Conservation (phyloP, 2,888 invertebrate species). For the Xanthorhoe spadicearia region DNA sequence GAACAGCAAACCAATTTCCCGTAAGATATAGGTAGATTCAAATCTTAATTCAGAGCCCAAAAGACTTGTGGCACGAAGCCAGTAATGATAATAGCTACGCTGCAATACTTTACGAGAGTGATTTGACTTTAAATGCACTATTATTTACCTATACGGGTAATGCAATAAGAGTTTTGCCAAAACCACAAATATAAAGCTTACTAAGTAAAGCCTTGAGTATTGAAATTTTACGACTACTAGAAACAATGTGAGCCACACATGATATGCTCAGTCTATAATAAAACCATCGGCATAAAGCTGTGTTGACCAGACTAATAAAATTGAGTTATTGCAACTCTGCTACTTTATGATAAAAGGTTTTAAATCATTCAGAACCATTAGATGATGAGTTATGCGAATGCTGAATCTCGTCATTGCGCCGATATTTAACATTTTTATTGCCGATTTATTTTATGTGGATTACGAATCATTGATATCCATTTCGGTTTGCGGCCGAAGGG, state of each 20-base stretch:
- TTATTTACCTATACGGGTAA: slow-evolving; percentile 69
- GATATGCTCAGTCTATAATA: slow-evolving; percentile 69
- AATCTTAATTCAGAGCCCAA: slow-evolving; percentile 49
- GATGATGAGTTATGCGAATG: slow-evolving; percentile 81
- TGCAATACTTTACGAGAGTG: slow-evolving; percentile 67
- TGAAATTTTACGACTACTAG: slow-evolving; percentile 66
- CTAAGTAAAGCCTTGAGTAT: slow-evolving; percentile 59
- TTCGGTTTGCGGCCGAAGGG: slow-evolving; percentile 60
- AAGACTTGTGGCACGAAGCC: slow-evolving; percentile 71
- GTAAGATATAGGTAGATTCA: slow-evolving; percentile 57
- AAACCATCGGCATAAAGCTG: slow-evolving; percentile 75
- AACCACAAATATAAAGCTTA: slow-evolving; percentile 60
- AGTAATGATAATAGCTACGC: slow-evolving; percentile 68
- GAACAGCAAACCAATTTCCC: slow-evolving; percentile 37
- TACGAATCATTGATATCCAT: slow-evolving; percentile 75
- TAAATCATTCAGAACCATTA: slow-evolving; percentile 83
- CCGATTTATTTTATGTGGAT: slow-evolving; percentile 77
- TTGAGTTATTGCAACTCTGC: slow-evolving; percentile 81
- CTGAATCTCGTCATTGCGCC: slow-evolving; percentile 78
- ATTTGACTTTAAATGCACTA: slow-evolving; percentile 76
- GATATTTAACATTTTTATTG: slow-evolving; percentile 82
- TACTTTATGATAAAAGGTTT: slow-evolving; percentile 83
- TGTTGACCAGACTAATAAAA: slow-evolving; percentile 82
- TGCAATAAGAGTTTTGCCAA: slow-evolving; percentile 64
- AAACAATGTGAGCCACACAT: slow-evolving; percentile 64